phyloP scores from a whole-genome alignment of 2,113 vertebrate genomes.

The Phalacrocorax carbo region DNA sequence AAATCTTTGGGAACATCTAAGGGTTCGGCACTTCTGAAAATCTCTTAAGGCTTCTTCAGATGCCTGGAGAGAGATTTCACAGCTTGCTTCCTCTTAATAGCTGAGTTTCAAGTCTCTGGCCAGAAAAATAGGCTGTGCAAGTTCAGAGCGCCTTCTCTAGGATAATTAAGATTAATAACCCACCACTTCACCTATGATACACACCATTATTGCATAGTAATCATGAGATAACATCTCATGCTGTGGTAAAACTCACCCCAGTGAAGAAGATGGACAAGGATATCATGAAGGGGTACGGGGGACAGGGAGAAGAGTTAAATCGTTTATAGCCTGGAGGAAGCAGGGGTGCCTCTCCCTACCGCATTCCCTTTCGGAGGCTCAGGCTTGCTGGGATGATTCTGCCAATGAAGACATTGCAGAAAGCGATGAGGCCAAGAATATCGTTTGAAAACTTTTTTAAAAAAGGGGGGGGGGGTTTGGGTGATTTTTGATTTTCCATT shows the following conservation, averaged over 20 bases:
- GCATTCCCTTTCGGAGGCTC: background rate
- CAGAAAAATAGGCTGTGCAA: background rate
- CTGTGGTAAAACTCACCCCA: background rate
- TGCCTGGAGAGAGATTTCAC: constrained; percentile 46
- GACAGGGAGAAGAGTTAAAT: background rate
- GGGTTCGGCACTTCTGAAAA: constrained; percentile 48
- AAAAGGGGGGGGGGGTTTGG: fast-evolving
- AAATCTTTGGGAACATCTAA: constrained; percentile 59
- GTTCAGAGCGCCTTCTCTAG: background rate
- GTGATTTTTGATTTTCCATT: background rate
- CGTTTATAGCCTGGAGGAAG: background rate
- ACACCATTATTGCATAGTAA: fast-evolving
- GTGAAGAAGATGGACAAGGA: background rate
- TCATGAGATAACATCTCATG: background rate
- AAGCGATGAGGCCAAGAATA: background rate
- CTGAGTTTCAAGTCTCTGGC: background rate
- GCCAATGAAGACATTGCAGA: background rate
- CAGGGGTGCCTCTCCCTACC: background rate
- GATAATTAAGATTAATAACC: background rate
- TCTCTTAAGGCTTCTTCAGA: constrained; percentile 42
- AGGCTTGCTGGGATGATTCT: background rate
- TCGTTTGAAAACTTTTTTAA: background rate
- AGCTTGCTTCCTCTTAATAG: background rate
- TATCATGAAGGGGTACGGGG: fast-evolving
- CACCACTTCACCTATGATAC: background rate